A percentile compares a stretch with the other conserved stretches of the same genome.
These are phyloP conservation scores for Drosophila tanythrix DNA, from an alignment of 2,888 invertebrate genomes.

Conservation along the genomic window DNA sequence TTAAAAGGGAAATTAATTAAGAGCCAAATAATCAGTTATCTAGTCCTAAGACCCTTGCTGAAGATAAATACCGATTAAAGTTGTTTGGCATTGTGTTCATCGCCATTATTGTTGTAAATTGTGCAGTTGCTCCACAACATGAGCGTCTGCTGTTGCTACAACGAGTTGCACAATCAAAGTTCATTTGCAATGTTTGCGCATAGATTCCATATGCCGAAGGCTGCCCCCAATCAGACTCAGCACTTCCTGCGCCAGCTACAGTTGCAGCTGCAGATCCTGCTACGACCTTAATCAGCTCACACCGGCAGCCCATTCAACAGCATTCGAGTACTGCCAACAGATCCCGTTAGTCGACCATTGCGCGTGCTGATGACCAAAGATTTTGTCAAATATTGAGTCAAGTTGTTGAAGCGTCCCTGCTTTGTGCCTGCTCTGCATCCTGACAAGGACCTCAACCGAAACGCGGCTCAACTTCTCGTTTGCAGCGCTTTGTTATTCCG, in stretches of 20 bases:
- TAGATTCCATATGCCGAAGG: slow-evolving; percentile 61
- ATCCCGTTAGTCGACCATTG: neutral
- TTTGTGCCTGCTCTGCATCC: slow-evolving; percentile 2
- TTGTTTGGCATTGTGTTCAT: slow-evolving; percentile 7
- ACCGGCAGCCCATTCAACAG: slow-evolving; percentile 23
- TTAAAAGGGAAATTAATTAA: neutral
- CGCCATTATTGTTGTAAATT: slow-evolving; percentile 18
- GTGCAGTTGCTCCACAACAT: slow-evolving; percentile 18
- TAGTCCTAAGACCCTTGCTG: neutral
- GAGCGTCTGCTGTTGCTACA: slow-evolving; percentile 20
- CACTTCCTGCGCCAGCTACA: slow-evolving; percentile 15
- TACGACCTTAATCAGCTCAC: neutral
- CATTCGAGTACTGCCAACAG: slow-evolving; percentile 18
- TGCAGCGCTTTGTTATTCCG: slow-evolving; percentile 45
- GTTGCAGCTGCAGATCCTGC: neutral
- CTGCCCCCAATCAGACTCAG: slow-evolving; percentile 50
- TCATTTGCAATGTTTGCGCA: slow-evolving; percentile 70
- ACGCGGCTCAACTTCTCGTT: slow-evolving; percentile 35
- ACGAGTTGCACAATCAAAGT: slow-evolving; percentile 66
- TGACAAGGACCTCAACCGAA: slow-evolving; percentile 1
- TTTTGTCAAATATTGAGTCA: slow-evolving; percentile 41
- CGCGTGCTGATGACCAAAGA: slow-evolving; percentile 35
- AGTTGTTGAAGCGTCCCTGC: slow-evolving; percentile 17
- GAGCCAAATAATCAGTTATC: neutral
- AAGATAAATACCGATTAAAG: slow-evolving; percentile 1